Conservation (phyloP, 2,113 vertebrate species). For the Galemys pyrenaicus region DNA sequence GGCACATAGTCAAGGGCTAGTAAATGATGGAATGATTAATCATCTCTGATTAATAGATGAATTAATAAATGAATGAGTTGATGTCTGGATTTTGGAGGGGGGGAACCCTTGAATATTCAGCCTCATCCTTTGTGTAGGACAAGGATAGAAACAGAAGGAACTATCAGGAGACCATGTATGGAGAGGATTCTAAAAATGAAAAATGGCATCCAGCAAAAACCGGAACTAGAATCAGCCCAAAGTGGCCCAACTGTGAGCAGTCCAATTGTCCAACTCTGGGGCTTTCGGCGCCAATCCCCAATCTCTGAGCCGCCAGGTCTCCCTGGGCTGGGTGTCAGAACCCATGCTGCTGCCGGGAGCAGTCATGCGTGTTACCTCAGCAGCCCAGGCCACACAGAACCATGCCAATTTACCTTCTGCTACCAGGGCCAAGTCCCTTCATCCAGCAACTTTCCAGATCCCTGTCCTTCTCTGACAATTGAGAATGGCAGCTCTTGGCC, state of each 20-base stretch:
- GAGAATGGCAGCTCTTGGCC: not conserved
- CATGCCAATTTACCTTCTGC: slow-evolving; percentile 54
- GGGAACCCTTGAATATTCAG: not conserved
- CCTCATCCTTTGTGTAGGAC: not conserved
- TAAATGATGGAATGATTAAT: not conserved
- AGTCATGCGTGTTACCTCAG: slow-evolving; percentile 53
- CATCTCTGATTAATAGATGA: not conserved
- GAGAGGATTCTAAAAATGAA: slow-evolving; percentile 28
- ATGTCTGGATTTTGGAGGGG: not conserved
- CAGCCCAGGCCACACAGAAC: slow-evolving; percentile 6
- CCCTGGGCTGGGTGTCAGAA: slow-evolving; percentile 46
- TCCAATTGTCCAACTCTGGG: slow-evolving; percentile 42
- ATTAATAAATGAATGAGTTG: not conserved
- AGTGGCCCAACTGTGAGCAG: slow-evolving; percentile 22
- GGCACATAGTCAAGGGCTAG: not conserved
- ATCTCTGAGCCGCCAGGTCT: slow-evolving; percentile 51
- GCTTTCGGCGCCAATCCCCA: slow-evolving; percentile 13
- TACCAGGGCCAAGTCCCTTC: slow-evolving; percentile 15
- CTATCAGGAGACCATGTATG: not conserved
- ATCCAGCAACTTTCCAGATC: slow-evolving; percentile 46
- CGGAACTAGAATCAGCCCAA: not conserved
- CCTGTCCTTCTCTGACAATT: slow-evolving; percentile 42
- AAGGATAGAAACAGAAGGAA: slow-evolving; percentile 42
- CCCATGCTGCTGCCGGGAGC: slow-evolving; percentile 48
- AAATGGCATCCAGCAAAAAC: slow-evolving; percentile 47